Evolutionary conservation across 1,140 invertebrate genomes (phyloP).

Genomic region (Drosophila subpulchrella): DNA sequence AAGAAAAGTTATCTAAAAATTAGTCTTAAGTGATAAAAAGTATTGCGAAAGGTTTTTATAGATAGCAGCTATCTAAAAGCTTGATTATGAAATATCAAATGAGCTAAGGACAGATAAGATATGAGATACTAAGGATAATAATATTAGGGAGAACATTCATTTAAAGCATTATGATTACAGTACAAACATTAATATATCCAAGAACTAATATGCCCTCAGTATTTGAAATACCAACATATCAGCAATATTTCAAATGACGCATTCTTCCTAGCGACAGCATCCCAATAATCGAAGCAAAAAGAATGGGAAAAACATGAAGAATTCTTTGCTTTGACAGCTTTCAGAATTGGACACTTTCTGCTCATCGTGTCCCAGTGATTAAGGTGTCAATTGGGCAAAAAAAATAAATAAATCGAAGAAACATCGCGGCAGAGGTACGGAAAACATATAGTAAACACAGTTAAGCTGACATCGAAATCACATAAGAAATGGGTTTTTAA

Average conservation of each 20-base stretch:
- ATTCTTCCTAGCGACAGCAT: conserved; percentile 20
- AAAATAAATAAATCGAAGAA: conserved; percentile 9
- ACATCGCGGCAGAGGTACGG: conserved; percentile 1
- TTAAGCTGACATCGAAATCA: conserved; percentile 55
- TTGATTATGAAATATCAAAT: background rate
- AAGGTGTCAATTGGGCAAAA: conserved; percentile 61
- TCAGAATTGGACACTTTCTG: conserved; percentile 22
- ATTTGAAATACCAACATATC: background rate
- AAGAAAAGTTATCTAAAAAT: conserved; percentile 6
- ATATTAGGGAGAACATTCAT: no score
- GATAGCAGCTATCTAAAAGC: background rate
- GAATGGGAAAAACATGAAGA: conserved; percentile 25
- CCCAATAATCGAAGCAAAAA: conserved; percentile 5
- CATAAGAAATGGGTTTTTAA: conserved; percentile 55
- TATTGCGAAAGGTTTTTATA: background rate
- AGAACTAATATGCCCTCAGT: background rate
- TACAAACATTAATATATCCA: no score
- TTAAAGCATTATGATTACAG: no score
- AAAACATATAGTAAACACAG: conserved; percentile 36
- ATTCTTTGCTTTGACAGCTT: conserved; percentile 62
- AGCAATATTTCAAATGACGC: conserved; percentile 8
- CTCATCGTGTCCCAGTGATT: conserved; percentile 61
- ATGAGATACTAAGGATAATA: no score
- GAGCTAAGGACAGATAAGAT: background rate
- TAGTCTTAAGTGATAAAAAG: background rate